Conservation (phyloP, 2,113 vertebrate species). For the Oceanites oceanicus region DNA sequence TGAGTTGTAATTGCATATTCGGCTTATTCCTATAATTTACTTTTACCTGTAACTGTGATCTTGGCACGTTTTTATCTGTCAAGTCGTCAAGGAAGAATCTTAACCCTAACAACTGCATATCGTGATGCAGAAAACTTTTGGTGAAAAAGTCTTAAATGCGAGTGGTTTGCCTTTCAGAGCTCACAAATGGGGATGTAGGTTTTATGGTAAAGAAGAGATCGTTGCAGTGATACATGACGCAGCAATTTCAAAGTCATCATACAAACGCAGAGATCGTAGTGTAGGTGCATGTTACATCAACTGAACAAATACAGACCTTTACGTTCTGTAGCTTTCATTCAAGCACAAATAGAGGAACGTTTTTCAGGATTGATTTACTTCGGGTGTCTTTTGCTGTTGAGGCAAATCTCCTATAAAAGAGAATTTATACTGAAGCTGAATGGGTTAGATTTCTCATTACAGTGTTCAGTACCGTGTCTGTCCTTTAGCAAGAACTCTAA, state of each 20-base stretch:
- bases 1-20: background rate
- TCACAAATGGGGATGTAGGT: background rate
- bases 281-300: fast-evolving
- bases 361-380: background rate
- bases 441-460: background rate
- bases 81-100: background rate
- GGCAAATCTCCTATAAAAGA: background rate
- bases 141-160: background rate
- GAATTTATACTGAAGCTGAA: background rate
- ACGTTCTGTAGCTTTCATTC: background rate
- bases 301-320: background rate
- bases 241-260: background rate
- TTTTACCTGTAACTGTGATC: slow-evolving; percentile 25
- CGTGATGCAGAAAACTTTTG: background rate
- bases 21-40: slow-evolving; percentile 14
- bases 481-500: background rate
- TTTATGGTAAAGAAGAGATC: background rate
- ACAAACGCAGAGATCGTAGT: background rate
- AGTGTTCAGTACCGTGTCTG: background rate
- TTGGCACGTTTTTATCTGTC: slow-evolving; percentile 11
- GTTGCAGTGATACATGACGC: background rate
- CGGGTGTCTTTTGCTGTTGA: background rate
- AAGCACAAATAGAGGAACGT: too few species aligned
- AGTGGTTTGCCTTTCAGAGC: background rate
- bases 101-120: background rate